Evolutionary conservation across 23 tunicate genomes (phyloP).

Genomic region (Ciona savignyi): DNA sequence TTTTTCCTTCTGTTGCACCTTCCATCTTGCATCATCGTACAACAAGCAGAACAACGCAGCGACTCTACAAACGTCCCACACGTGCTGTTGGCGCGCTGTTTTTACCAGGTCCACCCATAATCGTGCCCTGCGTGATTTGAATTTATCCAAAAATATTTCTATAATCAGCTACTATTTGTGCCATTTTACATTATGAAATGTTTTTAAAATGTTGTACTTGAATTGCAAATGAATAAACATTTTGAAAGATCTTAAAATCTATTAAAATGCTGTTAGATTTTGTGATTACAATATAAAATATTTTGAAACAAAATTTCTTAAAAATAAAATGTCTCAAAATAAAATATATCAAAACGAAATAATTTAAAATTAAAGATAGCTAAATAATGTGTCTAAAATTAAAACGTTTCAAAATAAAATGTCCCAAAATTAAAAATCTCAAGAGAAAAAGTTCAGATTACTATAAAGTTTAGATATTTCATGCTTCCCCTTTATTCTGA

Average conservation of each 20-base stretch:
- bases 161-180: background rate
- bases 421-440: too few species aligned
- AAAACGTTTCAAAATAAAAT: background rate
- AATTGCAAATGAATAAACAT: too few species aligned
- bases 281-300: too few species aligned
- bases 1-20: conserved; percentile 3
- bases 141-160: background rate
- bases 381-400: background rate
- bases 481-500: background rate
- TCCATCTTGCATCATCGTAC: conserved; percentile 93
- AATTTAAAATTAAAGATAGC: background rate
- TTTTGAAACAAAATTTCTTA: too few species aligned
- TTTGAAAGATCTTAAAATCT: too few species aligned
- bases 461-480: too few species aligned
- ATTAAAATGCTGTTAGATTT: too few species aligned
- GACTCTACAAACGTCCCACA: conserved; percentile 93
- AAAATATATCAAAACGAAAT: too few species aligned
- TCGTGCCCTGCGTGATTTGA: conserved; percentile 23
- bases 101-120: conserved; percentile 87
- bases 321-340: too few species aligned
- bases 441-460: too few species aligned
- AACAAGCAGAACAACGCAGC: conserved; percentile 67
- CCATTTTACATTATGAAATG: too few species aligned
- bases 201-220: too few species aligned
- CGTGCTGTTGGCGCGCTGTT: conserved; percentile 76